Percentiles rank a stretch among this genome's conserved stretches.
Evolutionary conservation across 2,113 vertebrate species (phyloP).

Genomic region (Budorcas taxicolor): DNA sequence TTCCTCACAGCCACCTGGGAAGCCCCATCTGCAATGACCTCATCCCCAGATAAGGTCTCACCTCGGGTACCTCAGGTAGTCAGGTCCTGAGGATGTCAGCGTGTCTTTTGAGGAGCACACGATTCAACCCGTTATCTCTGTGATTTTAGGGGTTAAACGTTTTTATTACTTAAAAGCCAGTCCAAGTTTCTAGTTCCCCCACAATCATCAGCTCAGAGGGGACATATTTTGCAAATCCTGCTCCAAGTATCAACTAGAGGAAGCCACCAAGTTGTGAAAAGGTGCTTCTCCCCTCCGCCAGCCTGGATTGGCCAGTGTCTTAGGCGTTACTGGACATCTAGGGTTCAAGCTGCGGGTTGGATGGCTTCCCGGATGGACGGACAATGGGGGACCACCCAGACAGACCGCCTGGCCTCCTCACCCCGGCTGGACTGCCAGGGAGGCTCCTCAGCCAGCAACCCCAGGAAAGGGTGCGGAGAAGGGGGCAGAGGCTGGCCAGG

Average conservation of each 20-base stretch:
- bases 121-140: not conserved
- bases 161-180: not conserved
- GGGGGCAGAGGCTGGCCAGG: constrained; percentile 63
- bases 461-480: constrained; percentile 62
- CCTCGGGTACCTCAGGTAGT: not conserved
- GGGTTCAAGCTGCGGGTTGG: constrained; percentile 6
- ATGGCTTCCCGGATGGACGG: not conserved
- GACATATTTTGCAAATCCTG: no score
- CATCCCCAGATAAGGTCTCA: not conserved
- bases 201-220: not conserved
- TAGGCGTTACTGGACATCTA: not conserved
- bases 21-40: not conserved
- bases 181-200: not conserved
- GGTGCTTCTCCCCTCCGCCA: not conserved
- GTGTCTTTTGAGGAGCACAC: not conserved
- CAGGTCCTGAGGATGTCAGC: not conserved
- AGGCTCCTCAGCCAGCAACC: constrained; percentile 63
- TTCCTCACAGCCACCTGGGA: not conserved
- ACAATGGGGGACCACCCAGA: constrained; percentile 43
- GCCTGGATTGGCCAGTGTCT: not conserved
- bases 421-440: constrained; percentile 51
- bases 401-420: not conserved
- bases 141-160: not conserved
- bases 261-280: not conserved
- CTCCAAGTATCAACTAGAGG: not conserved